A percentile compares a stretch with the other conserved stretches of the same genome.
Evolutionary conservation across 2,113 vertebrate species (phyloP).

Genomic region (Podarcis cretensis): DNA sequence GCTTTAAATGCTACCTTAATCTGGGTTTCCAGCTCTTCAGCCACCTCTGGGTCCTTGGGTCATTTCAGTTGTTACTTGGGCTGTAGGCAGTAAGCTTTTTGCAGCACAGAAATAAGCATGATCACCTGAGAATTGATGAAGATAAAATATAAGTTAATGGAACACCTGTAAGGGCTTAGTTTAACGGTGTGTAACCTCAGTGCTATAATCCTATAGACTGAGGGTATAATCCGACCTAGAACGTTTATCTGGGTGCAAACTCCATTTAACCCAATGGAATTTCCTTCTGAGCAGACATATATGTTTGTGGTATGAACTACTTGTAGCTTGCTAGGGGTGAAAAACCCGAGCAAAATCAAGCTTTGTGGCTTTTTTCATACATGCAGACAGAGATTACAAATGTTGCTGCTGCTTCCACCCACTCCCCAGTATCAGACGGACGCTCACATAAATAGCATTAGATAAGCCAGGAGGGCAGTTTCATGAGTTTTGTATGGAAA

Average conservation of each 20-base stretch:
- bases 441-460: neutral
- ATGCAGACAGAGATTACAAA: neutral
- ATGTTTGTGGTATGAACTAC: neutral
- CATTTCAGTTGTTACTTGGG: neutral
- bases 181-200: neutral
- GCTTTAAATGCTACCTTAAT: neutral
- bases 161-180: neutral
- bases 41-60: neutral
- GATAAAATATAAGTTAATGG: no score
- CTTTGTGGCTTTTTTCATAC: neutral
- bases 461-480: no score
- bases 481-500: neutral
- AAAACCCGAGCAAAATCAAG: neutral
- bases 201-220: no score
- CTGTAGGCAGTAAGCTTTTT: neutral
- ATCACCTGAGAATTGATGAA: neutral
- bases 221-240: no score
- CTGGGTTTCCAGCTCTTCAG: neutral
- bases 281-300: neutral
- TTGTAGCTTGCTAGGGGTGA: neutral
- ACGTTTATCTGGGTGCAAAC: neutral
- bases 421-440: neutral
- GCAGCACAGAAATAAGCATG: neutral
- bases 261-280: neutral
- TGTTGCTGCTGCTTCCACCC: neutral